Conservation (phyloP, 2,113 vertebrate species). For the Micronycteris hirsuta region DNA sequence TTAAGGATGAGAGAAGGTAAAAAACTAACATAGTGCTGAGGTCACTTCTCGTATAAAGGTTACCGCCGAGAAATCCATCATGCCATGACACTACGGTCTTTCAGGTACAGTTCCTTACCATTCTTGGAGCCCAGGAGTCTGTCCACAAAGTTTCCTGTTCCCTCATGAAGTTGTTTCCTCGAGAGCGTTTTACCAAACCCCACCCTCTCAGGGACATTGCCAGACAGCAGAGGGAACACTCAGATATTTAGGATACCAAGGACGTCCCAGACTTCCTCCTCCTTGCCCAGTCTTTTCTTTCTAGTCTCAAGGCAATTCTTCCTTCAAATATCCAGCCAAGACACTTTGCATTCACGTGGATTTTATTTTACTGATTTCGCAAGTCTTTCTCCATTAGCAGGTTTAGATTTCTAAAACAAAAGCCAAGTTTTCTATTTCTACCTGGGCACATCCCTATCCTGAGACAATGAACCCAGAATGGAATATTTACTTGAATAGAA, state of each 20-base stretch:
- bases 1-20: neutral
- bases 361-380: neutral
- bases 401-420: constrained; percentile 36
- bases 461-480: neutral
- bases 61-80: neutral
- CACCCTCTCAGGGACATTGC: neutral
- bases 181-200: neutral
- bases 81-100: neutral
- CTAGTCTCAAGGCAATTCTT: neutral
- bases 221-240: neutral
- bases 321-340: constrained; percentile 8
- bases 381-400: neutral
- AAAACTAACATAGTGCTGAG: neutral
- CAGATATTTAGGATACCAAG: neutral
- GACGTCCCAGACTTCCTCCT: neutral
- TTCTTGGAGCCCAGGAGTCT: neutral
- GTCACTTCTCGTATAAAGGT: neutral
- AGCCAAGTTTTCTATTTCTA: neutral
- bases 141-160: neutral
- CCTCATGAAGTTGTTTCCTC: neutral
- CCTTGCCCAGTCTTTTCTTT: neutral
- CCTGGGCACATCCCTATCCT: neutral
- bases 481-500: neutral
- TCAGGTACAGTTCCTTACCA: neutral
- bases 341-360: neutral